A percentile compares a stretch with the other conserved stretches of the same genome.
These are phyloP conservation scores for Ctenomys sociabilis DNA, from an alignment of 2,113 vertebrate species.

Conservation along the genomic window DNA sequence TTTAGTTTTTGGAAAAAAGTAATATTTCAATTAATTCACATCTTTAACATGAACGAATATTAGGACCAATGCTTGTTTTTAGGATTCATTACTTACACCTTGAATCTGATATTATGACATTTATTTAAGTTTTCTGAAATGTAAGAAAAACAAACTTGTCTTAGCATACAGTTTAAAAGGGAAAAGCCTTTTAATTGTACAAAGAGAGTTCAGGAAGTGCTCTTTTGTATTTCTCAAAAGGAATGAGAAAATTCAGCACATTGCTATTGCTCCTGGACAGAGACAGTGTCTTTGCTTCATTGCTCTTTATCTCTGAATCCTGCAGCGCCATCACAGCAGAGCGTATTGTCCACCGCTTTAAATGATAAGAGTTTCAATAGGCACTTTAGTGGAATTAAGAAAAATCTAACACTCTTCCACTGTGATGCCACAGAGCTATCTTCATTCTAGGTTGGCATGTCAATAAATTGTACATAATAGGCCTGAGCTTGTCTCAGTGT, in stretches of 20 bases:
- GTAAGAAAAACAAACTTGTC: constrained; percentile 77
- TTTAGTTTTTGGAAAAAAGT: constrained; percentile 80
- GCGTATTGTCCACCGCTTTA: constrained; percentile 78
- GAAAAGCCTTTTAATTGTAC: constrained; percentile 60
- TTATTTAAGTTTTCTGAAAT: constrained; percentile 73
- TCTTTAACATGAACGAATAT: constrained; percentile 74
- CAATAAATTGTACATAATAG: constrained; percentile 82
- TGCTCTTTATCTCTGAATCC: constrained; percentile 71
- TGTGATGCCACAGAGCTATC: constrained; percentile 85
- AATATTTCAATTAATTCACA: constrained; percentile 78
- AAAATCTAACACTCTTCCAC: constrained; percentile 90
- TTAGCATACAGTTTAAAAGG: constrained; percentile 70
- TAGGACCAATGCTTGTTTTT: constrained; percentile 69
- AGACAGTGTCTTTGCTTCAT: constrained; percentile 69
- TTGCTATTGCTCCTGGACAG: constrained; percentile 85
- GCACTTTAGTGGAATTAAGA: constrained; percentile 92
- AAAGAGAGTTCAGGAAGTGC: constrained; percentile 71
- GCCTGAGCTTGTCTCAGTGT: constrained; percentile 88
- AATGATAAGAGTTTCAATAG: constrained; percentile 89
- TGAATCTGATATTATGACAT: constrained; percentile 73
- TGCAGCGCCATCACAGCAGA: constrained; percentile 82
- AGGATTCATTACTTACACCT: constrained; percentile 78
- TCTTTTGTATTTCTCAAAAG: constrained; percentile 73
- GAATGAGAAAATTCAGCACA: constrained; percentile 79
- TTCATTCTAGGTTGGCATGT: constrained; percentile 82